A percentile compares a stretch with the other conserved stretches of the same genome.
These are phyloP conservation scores for Noctua pronuba DNA, from an alignment of 2,888 invertebrate species.

Conservation along the genomic window DNA sequence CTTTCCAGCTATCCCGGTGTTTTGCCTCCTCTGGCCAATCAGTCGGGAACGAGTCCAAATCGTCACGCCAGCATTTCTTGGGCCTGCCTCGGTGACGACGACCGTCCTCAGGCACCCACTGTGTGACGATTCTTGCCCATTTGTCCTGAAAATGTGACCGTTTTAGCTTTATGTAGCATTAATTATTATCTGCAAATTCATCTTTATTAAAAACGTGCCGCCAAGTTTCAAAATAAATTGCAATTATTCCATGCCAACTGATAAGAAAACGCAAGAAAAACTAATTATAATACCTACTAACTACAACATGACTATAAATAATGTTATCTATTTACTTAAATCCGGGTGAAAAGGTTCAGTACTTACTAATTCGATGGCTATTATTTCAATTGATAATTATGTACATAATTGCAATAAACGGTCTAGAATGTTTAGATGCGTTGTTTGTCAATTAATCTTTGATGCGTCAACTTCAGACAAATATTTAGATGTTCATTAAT, in stretches of 20 bases:
- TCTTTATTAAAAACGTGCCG: conserved; percentile 19
- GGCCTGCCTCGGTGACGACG: no score
- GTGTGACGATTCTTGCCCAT: no score
- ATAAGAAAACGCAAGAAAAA: conserved; percentile 49
- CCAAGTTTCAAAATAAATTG: conserved; percentile 39
- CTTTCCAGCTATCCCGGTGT: no score
- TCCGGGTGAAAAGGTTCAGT: conserved; percentile 56
- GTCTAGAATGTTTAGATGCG: not conserved
- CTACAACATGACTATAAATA: not conserved
- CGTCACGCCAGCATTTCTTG: no score
- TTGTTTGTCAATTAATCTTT: conserved; percentile 7
- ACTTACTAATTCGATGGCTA: conserved; percentile 35
- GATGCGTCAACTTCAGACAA: not conserved
- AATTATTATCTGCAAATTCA: conserved; percentile 7
- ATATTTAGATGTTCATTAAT: not conserved
- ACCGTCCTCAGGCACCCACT: no score
- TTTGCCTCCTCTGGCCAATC: no score
- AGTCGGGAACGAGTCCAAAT: no score
- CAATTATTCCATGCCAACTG: conserved; percentile 50
- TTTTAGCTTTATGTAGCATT: not conserved
- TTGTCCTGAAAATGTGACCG: no score
- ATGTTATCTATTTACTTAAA: conserved; percentile 40
- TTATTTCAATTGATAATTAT: conserved; percentile 20
- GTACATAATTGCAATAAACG: not conserved
- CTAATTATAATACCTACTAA: conserved; percentile 13